phyloP scores from a whole-genome alignment of 2,888 invertebrate genomes.

The Polydrusus cervinus region DNA sequence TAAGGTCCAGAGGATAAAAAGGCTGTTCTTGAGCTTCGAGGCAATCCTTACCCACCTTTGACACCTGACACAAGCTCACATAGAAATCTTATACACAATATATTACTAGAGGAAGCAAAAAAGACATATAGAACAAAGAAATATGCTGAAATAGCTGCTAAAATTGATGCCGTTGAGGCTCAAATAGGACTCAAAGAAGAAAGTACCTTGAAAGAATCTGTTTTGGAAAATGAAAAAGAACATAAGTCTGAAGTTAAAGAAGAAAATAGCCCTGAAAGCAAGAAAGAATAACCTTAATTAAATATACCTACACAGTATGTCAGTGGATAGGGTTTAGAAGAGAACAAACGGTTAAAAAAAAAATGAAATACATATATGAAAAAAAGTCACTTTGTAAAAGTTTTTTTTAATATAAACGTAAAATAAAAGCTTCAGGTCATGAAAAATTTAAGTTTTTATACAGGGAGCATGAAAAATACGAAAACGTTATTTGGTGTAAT shows the following conservation, averaged over 20 bases:
- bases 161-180: slow-evolving; percentile 67
- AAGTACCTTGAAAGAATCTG: neutral
- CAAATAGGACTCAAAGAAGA: slow-evolving; percentile 23
- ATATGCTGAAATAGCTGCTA: slow-evolving; percentile 75
- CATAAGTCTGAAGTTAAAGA: neutral
- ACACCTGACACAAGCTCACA: slow-evolving; percentile 76
- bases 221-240: neutral
- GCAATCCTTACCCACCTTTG: slow-evolving; percentile 87
- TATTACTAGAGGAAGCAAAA: slow-evolving; percentile 87
- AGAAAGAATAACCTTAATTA: neutral
- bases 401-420: too few species aligned
- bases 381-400: too few species aligned
- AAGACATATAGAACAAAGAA: slow-evolving; percentile 84
- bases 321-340: too few species aligned
- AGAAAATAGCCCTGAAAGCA: neutral
- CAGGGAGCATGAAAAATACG: too few species aligned
- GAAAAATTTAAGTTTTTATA: too few species aligned
- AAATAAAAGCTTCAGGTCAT: too few species aligned
- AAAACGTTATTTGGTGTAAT: too few species aligned
- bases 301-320: too few species aligned
- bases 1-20: slow-evolving; percentile 69
- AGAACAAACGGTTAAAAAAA: too few species aligned
- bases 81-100: slow-evolving; percentile 84
- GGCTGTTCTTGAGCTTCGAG: slow-evolving; percentile 85
- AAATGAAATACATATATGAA: too few species aligned